Conservation (phyloP, 2,888 invertebrate species). For the Lycia hirtaria region DNA sequence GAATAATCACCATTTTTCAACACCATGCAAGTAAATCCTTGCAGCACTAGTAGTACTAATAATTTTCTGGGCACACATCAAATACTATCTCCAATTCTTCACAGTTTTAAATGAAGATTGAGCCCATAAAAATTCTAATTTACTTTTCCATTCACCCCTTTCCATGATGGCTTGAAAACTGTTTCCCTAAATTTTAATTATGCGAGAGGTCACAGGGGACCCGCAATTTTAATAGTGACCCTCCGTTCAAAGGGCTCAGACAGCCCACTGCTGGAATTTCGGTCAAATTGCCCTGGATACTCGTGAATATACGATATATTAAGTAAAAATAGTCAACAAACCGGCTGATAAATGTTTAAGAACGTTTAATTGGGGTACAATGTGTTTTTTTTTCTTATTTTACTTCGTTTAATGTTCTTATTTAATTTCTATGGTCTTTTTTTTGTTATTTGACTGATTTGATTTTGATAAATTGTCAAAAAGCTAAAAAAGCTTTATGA, state of each 20-base stretch:
- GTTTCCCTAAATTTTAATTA: conserved; percentile 30
- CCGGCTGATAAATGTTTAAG: neutral
- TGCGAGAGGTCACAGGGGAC: conserved; percentile 20
- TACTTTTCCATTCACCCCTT: conserved; percentile 23
- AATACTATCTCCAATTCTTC: neutral
- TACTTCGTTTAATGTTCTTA: no score
- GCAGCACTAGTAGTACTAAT: neutral
- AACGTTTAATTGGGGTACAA: no score
- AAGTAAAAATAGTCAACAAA: neutral
- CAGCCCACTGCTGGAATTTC: conserved; percentile 10
- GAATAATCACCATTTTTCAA: no score
- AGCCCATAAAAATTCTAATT: conserved; percentile 17
- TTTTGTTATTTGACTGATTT: no score
- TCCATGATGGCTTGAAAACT: conserved; percentile 22
- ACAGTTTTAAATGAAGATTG: conserved; percentile 18
- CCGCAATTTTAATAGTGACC: conserved; percentile 29
- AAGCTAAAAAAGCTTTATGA: no score
- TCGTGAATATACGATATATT: conserved; percentile 4
- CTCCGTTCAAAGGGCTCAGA: conserved; percentile 18
- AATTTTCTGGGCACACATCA: neutral
- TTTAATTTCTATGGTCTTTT: no score
- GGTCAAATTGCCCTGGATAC: conserved; percentile 16
- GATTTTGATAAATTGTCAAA: no score
- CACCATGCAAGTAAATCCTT: neutral
- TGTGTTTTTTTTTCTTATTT: no score